Evolutionary conservation across 2,113 vertebrate genomes (phyloP).

Genomic region (Ammospiza nelsoni): DNA sequence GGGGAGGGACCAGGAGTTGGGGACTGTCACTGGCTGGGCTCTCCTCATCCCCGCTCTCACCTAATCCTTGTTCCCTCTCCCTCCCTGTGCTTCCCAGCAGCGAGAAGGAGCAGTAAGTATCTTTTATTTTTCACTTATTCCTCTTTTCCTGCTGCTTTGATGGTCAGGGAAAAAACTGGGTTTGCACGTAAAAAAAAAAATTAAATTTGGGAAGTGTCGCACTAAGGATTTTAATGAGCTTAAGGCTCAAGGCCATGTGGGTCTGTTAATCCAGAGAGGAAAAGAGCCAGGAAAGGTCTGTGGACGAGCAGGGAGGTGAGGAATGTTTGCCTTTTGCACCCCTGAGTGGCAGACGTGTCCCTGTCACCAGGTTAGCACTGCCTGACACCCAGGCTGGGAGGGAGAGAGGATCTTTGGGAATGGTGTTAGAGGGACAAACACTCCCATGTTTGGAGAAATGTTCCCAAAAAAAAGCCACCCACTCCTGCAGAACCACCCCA

Average conservation of each 20-base stretch:
- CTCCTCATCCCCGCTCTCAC: neutral
- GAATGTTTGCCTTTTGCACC: neutral
- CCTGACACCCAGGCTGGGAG: neutral
- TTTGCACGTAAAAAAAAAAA: neutral
- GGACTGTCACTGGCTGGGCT: neutral
- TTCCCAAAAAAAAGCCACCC: neutral
- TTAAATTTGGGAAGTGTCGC: fast-evolving
- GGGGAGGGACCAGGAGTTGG: fast-evolving
- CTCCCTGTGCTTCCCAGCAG: slow-evolving; percentile 72
- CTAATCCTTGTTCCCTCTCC: neutral
- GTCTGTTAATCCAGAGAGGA: neutral
- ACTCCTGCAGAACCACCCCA: fast-evolving
- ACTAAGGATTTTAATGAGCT: neutral
- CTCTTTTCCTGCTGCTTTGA: neutral
- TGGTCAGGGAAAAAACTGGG: neutral
- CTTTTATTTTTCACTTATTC: neutral
- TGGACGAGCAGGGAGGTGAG: neutral
- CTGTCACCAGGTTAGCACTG: neutral
- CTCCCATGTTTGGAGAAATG: neutral
- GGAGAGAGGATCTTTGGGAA: neutral
- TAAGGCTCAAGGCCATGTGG: fast-evolving
- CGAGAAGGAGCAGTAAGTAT: slow-evolving; percentile 92
- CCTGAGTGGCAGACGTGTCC: neutral
- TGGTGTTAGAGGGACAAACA: neutral
- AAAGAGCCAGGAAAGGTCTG: neutral